A percentile compares a stretch with the other conserved stretches of the same genome.
phyloP scores from a whole-genome alignment of 2,888 invertebrate species.

The Andrena hattorfiana region DNA sequence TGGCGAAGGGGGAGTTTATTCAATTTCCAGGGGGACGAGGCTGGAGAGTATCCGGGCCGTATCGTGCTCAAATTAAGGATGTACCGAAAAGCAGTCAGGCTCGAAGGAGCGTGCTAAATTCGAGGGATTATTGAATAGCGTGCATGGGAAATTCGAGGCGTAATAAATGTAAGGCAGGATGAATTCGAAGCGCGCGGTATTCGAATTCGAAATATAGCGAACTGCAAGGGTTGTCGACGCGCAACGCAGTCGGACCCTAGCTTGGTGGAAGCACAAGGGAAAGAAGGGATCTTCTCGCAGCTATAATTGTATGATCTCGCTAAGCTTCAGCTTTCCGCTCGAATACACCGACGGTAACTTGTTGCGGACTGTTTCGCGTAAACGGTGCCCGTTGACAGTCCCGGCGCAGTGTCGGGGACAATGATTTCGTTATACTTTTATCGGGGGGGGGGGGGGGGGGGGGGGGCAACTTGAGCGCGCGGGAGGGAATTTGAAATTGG shows the following conservation, averaged over 20 bases:
- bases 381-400: background rate
- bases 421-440: constrained; percentile 18
- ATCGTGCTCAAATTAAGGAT: background rate
- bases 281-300: background rate
- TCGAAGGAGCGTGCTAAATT: background rate
- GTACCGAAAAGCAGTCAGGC: no score
- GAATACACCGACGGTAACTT: background rate
- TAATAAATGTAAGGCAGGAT: background rate
- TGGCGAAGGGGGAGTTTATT: background rate
- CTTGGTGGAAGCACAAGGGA: no score
- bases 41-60: constrained; percentile 1
- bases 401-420: background rate
- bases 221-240: background rate
- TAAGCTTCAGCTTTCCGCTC: constrained; percentile 13
- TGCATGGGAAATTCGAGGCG: background rate
- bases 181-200: background rate
- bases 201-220: background rate
- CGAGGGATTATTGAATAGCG: background rate
- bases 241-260: no score
- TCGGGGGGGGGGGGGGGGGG: constrained; percentile 8
- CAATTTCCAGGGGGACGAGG: background rate
- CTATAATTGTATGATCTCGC: constrained; percentile 6
- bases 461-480: constrained; percentile 5
- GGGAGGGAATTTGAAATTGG: constrained; percentile 53
- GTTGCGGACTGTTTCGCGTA: background rate